Percentiles rank a stretch among this genome's conserved stretches.
Evolutionary conservation across 92 coral and sea anemone genomes (phyloP).

Genomic region (Muricea muricata): DNA sequence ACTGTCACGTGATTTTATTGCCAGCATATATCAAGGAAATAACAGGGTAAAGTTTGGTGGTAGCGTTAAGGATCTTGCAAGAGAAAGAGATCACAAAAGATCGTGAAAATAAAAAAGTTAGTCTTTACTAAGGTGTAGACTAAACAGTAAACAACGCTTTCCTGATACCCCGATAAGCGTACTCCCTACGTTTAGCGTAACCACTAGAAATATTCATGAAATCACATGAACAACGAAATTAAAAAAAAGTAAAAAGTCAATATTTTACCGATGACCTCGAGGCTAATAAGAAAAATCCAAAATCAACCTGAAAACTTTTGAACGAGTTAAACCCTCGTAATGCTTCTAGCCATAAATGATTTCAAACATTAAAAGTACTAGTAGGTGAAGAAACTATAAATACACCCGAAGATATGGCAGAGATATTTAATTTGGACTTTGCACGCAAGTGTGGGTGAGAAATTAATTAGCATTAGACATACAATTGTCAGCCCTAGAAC

Average conservation of each 20-base stretch:
- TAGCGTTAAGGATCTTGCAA: not conserved
- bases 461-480: no score
- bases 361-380: no score
- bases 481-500: no score
- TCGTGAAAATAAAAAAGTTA: not conserved
- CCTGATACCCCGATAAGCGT: not conserved
- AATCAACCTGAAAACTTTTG: not conserved
- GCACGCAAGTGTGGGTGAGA: no score
- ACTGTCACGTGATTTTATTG: not conserved
- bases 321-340: not conserved
- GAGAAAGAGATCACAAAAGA: not conserved
- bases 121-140: not conserved
- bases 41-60: not conserved
- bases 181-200: no score
- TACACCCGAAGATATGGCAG: no score
- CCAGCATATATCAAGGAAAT: not conserved
- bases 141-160: not conserved
- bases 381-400: no score
- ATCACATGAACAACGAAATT: no score
- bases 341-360: not conserved
- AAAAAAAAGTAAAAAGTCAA: not conserved
- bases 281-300: not conserved
- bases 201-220: no score
- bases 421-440: no score
- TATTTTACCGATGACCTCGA: not conserved